Percentiles rank a stretch among this genome's conserved stretches.
These are phyloP conservation scores for Sebastes vulpes DNA, from an alignment of 2,797 vertebrate species.

Conservation along the genomic window DNA sequence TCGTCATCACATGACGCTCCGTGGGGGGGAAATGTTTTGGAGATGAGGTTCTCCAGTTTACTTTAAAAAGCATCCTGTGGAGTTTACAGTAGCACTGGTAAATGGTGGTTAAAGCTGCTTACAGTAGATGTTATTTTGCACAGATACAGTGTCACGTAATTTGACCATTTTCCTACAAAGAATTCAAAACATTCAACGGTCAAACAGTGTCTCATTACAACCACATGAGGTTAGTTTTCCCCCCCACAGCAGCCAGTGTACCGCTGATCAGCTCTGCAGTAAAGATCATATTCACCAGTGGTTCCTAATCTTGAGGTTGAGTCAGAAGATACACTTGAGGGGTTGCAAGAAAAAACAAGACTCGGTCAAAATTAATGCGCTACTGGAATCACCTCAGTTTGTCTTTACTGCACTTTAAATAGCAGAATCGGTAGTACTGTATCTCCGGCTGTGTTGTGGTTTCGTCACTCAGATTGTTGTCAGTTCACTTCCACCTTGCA, in stretches of 20 bases:
- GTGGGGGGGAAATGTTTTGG: neutral
- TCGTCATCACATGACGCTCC: neutral
- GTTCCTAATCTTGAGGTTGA: neutral
- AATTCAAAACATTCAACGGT: neutral
- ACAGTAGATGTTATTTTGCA: neutral
- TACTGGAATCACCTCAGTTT: slow-evolving; percentile 32
- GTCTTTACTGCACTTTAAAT: slow-evolving; percentile 45
- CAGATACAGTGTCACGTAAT: neutral
- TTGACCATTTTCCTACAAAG: neutral
- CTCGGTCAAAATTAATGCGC: slow-evolving; percentile 1
- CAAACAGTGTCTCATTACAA: neutral
- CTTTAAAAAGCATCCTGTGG: neutral
- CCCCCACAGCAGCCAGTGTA: neutral
- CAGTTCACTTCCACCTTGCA: neutral
- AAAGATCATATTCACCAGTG: neutral
- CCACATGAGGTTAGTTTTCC: neutral
- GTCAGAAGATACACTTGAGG: neutral
- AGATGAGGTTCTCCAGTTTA: neutral
- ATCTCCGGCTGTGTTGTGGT: slow-evolving; percentile 5
- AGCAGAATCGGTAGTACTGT: slow-evolving; percentile 21
- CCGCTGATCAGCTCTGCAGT: neutral
- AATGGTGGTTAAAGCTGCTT: slow-evolving; percentile 13
- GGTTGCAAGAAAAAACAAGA: neutral
- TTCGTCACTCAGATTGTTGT: slow-evolving; percentile 4
- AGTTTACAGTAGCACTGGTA: neutral